Base-by-base conservation (phyloP, 2,797 vertebrate genomes). In the Adelosebastes latens region DNA sequence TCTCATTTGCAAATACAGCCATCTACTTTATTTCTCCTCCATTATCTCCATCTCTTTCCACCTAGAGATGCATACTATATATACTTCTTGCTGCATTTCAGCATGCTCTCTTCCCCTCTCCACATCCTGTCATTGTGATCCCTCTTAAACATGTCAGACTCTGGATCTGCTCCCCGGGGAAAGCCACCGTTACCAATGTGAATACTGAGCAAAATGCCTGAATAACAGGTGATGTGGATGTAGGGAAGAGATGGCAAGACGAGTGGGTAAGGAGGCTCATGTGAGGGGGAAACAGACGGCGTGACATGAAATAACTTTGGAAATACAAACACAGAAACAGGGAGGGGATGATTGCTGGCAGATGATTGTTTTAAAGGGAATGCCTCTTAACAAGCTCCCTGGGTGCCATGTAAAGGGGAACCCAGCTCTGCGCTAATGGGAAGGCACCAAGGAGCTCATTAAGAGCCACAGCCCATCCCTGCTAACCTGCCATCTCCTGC, bases 311-410 rank as follows among this genome's bases (percentile, higher is more conserved):
- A 55, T 70, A 80, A 77, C 13, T 75, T 70, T 72, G 58, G 66
- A 72, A 65, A 81, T 69, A 71, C n/a, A 72, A 20, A 79, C 60
- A 75, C n/a, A 71, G 71, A 77, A 79, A 73, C 6, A 79, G 59
- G 20, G 80, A 64, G 61, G 52, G 70, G 58, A 75, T 75, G 42
- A 77, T 68, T 80, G 72, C 76, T 65, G 82, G 80, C 68, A 78
- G 81, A 89, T 88, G 82, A 88, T 88, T 89, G 85, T 92, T 95
- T 92, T 88, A 92, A 92, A 80, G 83, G 82, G 83, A 91, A 90
- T 88, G 81, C 63, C 84, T 91, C 78, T 84, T 95, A 95, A 95
- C 90, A 76, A 96, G 95, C 88, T 95, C 93, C 92, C 91, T 82
- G 75, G 88, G 81, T 93, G 87, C 84, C 42, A 53, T 79, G 73